Percentiles rank a stretch among this genome's conserved stretches.
These are phyloP conservation scores for Sinocyclocheilus maitianheensis DNA, from an alignment of 2,113 vertebrate species.

Conservation along the genomic window DNA sequence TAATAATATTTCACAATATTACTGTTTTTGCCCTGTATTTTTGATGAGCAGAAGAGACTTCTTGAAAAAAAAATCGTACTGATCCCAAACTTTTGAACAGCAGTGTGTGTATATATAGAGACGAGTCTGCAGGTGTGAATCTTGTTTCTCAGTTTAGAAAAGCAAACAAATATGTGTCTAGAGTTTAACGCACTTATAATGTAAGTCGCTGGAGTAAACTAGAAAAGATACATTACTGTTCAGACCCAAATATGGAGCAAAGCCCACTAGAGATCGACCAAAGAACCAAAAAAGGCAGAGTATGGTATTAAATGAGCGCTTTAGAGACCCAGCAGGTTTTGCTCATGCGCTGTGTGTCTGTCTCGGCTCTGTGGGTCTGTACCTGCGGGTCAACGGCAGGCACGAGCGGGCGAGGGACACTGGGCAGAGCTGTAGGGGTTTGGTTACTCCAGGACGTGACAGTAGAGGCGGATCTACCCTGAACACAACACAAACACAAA, in stretches of 20 bases:
- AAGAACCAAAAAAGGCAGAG: background rate
- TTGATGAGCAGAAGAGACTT: too few relatives aligned
- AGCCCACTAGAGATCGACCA: background rate
- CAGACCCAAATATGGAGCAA: background rate
- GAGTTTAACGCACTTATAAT: background rate
- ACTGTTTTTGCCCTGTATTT: too few relatives aligned
- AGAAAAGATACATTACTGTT: background rate
- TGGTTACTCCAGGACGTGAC: conserved; percentile 99
- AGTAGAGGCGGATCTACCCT: conserved; percentile 97
- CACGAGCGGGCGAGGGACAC: conserved; percentile 87
- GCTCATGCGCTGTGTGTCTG: conserved; percentile 30
- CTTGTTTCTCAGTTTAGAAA: background rate
- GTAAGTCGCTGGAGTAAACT: background rate
- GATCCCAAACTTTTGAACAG: too few relatives aligned
- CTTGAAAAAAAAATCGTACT: too few relatives aligned
- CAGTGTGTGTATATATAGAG: too few relatives aligned
- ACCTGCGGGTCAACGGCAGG: conserved; percentile 91
- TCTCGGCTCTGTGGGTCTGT: conserved; percentile 41
- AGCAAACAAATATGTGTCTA: background rate
- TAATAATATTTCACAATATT: too few relatives aligned
- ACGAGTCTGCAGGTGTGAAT: background rate
- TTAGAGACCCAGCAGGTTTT: background rate
- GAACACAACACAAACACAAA: conserved; percentile 84
- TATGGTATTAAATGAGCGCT: background rate
- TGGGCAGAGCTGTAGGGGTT: conserved; percentile 96